phyloP scores from a whole-genome alignment of 2,797 vertebrate species.

The Clamator glandarius region DNA sequence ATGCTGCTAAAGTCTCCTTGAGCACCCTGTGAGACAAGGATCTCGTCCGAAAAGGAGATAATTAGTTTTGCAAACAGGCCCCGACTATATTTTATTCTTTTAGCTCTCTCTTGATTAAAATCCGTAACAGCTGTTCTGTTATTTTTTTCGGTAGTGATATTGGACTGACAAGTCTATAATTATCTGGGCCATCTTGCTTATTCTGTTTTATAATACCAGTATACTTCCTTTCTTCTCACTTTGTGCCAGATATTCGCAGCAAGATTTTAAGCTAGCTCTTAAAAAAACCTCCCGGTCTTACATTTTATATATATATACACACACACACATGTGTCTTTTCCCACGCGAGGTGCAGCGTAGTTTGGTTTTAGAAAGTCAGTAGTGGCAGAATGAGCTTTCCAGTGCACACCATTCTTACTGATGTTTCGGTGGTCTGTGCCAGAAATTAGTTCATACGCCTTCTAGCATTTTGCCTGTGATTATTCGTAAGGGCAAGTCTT shows the following conservation, averaged over 20 bases:
- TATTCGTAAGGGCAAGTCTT: not conserved
- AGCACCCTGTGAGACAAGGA: not conserved
- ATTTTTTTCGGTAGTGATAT: not conserved
- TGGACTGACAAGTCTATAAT: conserved; percentile 8
- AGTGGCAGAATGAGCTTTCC: not conserved
- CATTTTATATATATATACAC: not conserved
- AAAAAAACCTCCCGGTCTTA: not conserved
- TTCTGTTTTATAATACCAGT: not conserved
- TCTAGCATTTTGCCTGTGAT: not conserved
- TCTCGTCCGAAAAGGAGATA: not conserved
- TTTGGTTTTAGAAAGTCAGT: not conserved
- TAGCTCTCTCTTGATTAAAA: conserved; percentile 3
- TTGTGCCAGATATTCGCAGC: not conserved
- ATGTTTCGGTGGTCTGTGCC: rapidly evolving
- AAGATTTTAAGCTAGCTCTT: not conserved
- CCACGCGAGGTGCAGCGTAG: too few species aligned
- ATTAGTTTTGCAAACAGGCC: not conserved
- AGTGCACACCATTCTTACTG: not conserved
- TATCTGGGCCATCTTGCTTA: not conserved
- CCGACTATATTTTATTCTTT: not conserved
- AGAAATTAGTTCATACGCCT: rapidly evolving
- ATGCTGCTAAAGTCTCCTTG: not conserved
- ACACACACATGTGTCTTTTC: not conserved
- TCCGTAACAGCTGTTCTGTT: not conserved
- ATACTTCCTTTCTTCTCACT: not conserved